These are phyloP conservation scores for Cantharis flavilabris DNA, from an alignment of 2,888 invertebrate genomes.

Conservation along the genomic window DNA sequence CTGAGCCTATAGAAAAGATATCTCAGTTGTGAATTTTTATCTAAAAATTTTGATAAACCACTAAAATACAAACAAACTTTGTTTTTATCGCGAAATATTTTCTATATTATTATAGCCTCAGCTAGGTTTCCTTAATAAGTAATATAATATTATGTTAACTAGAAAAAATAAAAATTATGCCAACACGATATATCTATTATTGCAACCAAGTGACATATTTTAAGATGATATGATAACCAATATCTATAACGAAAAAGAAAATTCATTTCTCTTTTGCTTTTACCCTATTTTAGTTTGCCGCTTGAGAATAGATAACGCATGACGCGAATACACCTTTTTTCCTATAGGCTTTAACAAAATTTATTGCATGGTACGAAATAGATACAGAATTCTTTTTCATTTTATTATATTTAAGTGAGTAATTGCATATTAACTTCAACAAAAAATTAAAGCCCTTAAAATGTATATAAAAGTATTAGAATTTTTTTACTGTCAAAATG, in stretches of 20 bases:
- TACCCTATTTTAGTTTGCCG: constrained; percentile 2
- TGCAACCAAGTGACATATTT: not conserved
- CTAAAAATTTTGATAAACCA: not conserved
- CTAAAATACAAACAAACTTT: not conserved
- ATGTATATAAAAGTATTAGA: too few relatives aligned
- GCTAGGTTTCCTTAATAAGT: not conserved
- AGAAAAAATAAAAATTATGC: not conserved
- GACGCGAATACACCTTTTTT: constrained; percentile 1
- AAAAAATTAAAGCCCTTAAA: not conserved
- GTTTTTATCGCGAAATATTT: not conserved
- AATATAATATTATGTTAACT: not conserved
- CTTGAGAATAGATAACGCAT: constrained; percentile 2
- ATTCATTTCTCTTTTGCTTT: constrained; percentile 1
- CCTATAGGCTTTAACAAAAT: not conserved
- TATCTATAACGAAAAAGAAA: constrained; percentile 3
- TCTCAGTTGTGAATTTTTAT: not conserved
- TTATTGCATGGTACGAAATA: not conserved
- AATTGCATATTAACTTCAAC: not conserved
- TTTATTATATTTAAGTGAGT: not conserved
- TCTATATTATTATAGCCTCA: not conserved
- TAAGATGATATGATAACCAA: constrained; percentile 3
- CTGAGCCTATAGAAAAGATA: not conserved
- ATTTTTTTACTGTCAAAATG: too few relatives aligned
- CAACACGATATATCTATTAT: not conserved
- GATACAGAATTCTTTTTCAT: not conserved